phyloP scores from a whole-genome alignment of 1,140 invertebrate genomes.

The Reticulitermes speratus region DNA sequence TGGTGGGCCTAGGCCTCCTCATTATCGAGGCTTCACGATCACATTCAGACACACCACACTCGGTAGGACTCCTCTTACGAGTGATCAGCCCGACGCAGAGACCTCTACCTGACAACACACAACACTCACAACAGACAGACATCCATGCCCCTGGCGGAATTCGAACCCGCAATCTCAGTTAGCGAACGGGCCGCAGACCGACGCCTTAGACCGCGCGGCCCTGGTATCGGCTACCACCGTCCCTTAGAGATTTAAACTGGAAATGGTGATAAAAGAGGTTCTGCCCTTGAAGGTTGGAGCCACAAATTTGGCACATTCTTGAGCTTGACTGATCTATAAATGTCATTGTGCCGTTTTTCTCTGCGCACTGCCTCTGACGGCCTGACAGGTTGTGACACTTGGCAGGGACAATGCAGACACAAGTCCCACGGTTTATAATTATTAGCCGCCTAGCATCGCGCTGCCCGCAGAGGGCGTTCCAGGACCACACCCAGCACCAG shows the following conservation, averaged over 20 bases:
- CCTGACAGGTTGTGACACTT: not conserved
- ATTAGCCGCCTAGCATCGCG: not conserved
- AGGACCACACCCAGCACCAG: not conserved
- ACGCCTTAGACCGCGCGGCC: no score
- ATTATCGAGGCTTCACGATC: no score
- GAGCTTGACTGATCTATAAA: not conserved
- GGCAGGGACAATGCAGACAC: not conserved
- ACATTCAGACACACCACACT: no score
- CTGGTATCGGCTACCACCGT: no score
- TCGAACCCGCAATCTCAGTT: no score
- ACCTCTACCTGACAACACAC: no score
- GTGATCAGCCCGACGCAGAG: no score
- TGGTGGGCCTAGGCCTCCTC: no score
- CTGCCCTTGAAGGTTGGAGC: not conserved
- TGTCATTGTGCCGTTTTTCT: not conserved
- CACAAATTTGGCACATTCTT: not conserved
- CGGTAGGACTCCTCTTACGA: no score
- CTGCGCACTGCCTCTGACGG: not conserved
- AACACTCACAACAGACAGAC: no score
- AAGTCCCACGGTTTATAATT: not conserved
- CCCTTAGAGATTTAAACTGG: not conserved
- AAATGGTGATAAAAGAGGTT: not conserved
- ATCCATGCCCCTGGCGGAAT: no score
- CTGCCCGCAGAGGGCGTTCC: not conserved
- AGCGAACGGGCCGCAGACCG: no score